These are phyloP conservation scores for Theretra japonica DNA, from an alignment of 2,888 invertebrate genomes.

Conservation along the genomic window DNA sequence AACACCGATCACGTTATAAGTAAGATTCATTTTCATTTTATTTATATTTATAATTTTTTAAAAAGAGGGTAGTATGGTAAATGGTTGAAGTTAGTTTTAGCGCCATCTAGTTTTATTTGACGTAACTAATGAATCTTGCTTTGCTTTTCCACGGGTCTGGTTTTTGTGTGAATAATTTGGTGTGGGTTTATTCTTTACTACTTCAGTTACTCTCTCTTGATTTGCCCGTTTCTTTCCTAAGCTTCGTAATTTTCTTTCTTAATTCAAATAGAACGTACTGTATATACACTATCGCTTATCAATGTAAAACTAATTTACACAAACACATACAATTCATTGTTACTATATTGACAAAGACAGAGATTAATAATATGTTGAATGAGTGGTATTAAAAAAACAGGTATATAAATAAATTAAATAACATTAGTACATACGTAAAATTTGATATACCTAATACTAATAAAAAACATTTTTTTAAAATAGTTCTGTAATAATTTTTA, in stretches of 20 bases:
- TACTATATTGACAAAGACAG: too few species aligned
- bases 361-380: too few species aligned
- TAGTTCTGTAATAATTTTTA: too few species aligned
- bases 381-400: too few species aligned
- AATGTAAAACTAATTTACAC: background rate
- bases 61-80: background rate
- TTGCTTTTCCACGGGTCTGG: slow-evolving; percentile 32
- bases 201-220: slow-evolving; percentile 62
- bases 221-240: slow-evolving; percentile 60
- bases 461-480: too few species aligned
- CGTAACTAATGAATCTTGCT: background rate
- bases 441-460: too few species aligned
- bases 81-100: background rate
- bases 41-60: background rate
- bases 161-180: slow-evolving; percentile 39
- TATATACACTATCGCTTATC: background rate
- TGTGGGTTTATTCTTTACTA: slow-evolving; percentile 46
- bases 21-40: slow-evolving; percentile 1
- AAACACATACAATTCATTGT: background rate
- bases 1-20: slow-evolving; percentile 40
- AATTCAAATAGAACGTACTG: background rate
- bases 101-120: background rate
- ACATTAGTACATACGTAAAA: too few species aligned
- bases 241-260: slow-evolving; percentile 35
- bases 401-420: too few species aligned